Conservation (phyloP, 2,113 vertebrate species). For the western clawed frog (Xenopus tropicalis) region DNA sequence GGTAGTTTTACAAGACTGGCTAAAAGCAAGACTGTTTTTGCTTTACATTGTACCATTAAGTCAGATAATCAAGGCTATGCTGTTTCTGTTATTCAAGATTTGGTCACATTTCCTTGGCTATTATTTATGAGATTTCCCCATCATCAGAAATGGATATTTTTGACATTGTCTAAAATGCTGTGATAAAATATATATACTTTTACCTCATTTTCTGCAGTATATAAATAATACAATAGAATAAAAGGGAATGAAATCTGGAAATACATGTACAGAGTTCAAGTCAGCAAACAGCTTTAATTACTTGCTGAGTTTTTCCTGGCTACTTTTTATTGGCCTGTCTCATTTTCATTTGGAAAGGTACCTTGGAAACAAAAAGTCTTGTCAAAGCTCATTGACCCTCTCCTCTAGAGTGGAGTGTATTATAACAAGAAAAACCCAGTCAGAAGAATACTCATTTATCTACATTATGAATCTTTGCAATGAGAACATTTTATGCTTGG, state of each 20-base stretch:
- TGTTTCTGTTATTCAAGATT: too few species aligned
- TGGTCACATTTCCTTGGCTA: too few species aligned
- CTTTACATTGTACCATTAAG: too few species aligned
- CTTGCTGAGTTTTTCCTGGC: constrained; percentile 11
- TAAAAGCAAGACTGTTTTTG: too few species aligned
- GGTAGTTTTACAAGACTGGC: too few species aligned
- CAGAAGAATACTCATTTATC: constrained; percentile 4
- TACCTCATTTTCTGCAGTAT: too few species aligned
- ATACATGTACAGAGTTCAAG: constrained; percentile 3
- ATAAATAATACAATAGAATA: too few species aligned
- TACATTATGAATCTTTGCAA: constrained; percentile 22
- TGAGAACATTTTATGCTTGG: background rate
- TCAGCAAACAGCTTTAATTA: constrained; percentile 1
- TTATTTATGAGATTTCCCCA: too few species aligned
- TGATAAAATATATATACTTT: too few species aligned
- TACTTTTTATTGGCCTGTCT: constrained; percentile 12
- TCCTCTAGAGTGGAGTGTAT: background rate
- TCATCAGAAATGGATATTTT: too few species aligned
- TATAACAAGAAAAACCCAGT: background rate
- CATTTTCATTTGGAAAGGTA: constrained; percentile 32
- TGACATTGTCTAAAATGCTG: too few species aligned
- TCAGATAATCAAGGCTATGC: too few species aligned
- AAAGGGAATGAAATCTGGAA: background rate
- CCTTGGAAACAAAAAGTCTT: constrained; percentile 9
- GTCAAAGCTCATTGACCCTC: constrained; percentile 11